Base-by-base conservation (phyloP, 2,113 vertebrate species). In the Climacteris rufus region DNA sequence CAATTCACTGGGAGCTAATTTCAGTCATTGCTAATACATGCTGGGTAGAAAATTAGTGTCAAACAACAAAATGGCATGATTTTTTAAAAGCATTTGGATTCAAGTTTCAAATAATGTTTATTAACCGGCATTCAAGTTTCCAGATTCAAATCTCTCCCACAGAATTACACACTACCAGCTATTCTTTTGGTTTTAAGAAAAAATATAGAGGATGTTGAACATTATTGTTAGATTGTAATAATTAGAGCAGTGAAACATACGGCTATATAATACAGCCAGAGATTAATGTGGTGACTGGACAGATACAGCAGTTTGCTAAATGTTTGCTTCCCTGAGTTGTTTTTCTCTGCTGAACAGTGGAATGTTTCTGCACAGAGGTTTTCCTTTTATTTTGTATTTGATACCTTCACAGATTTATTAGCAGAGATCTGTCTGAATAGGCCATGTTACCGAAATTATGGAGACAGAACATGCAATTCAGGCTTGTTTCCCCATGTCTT, bases 1-100 rank as follows among this genome's bases (percentile, higher is more conserved):
- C 96, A 96, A 98, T 98, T 98, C 97, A 97, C 93, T 97, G 79
- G 91, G 97, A 98, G 97, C 95, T 98, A 98, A 98, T 98, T 98
- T 98, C 96, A 98, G 97, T 98, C 97, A 94, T 93, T 96, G 95
- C 87, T 97, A 96, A 95, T 97, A 96, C 98, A 97, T 81, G 97
- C 97, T 97, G 96, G 90, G 97, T 95, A 95, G 98, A 97, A 98
- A 98, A 98, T 97, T 98, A 97, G 97, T 98, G 97, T 98, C 97
- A 98, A 98, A 97, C 65, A 95, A 98, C 93, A 98, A 97, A 98
- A 97, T 97, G 72, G 92, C 97, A 96, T 93, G 94, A 97, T 83
- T 98, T 97, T 96, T 97, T 91, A 96, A 98, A 97, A 98, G 97
- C 97, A 94, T 95, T 92, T 91, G 54, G 93, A 97, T 94, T 97